Evolutionary conservation across 2,888 invertebrate genomes (phyloP), one percentile per base, ranked within the genome.

Genomic region (Allacma fusca): DNA sequence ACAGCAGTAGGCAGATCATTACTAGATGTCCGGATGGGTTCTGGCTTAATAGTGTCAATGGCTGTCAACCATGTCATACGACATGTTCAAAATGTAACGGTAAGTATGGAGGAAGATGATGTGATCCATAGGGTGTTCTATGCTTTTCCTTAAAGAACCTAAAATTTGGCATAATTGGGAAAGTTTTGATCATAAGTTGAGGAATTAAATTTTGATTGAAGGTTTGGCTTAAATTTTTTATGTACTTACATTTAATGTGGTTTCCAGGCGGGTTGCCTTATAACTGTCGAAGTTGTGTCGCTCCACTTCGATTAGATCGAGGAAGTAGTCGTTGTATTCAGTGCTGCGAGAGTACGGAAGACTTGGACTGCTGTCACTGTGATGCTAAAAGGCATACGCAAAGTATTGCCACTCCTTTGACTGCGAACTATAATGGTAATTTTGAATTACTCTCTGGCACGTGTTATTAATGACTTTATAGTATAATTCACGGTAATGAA

Each of bases 11-110:
- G 24, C 64, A 44, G 13, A 67, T 62, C n/a, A 92, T 93, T 84
- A 92, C 93, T 0, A 92, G 93, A 85, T 95, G 95, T 86, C 94
- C 95, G 0, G 92, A 93, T 87, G 94, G 94, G 59, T 94, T 93
- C 87, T 95, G 93, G 88, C 77, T 78, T 26, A 81, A 79, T 74
- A 24, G n/a, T 0, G 92, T 92, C 84, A 92, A 92, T 62, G 91
- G 92, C 26, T 96, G 95, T 85, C 92, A 92, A 90, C 92, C 93
- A 0, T 96, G 96, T 85, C 94, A 95, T 85, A 94, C 94, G 85
- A 94, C 94, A 19, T 96, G 96, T 85, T 92, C 93, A 86, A 94
- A 93, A 21, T 96, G 96, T 85, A 93, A 93, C 28, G 96, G 95
- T 9, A 87, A 86, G 86, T 24, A 5, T 12, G 21, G 50, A 7